phyloP scores from a whole-genome alignment of 1,140 invertebrate genomes.

The Bombus confusus region DNA sequence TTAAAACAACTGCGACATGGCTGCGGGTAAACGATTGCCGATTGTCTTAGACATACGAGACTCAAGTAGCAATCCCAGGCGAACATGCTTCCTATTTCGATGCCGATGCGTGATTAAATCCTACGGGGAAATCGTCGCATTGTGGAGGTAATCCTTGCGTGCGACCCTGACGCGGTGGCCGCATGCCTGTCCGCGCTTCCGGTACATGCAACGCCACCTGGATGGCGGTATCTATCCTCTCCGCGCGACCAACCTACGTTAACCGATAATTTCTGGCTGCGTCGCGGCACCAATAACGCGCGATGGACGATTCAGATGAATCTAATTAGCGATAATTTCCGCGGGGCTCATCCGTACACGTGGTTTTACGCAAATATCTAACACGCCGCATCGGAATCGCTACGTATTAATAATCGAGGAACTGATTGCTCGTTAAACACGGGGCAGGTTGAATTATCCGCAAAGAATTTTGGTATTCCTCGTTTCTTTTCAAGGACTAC shows the following conservation, averaged over 20 bases:
- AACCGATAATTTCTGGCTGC: conserved; percentile 37
- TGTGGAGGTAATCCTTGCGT: conserved; percentile 47
- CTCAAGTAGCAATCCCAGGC: conserved; percentile 45
- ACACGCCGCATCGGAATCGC: neutral
- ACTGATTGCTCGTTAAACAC: conserved; percentile 1
- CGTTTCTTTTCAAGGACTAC: neutral
- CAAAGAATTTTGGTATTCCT: neutral
- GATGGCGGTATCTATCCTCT: conserved; percentile 8
- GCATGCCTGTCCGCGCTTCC: conserved; percentile 50
- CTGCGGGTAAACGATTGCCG: neutral
- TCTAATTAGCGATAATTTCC: conserved; percentile 56
- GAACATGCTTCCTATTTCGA: conserved; percentile 64
- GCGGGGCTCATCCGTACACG: neutral
- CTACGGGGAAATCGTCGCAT: conserved; percentile 79
- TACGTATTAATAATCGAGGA: conserved; percentile 39
- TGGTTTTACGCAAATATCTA: conserved; percentile 43
- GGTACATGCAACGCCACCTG: neutral
- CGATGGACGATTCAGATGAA: conserved; percentile 46
- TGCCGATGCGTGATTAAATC: conserved; percentile 77
- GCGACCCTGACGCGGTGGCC: conserved; percentile 25
- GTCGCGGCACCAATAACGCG: conserved; percentile 25
- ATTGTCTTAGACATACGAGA: neutral
- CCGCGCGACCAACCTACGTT: neutral
- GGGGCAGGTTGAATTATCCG: neutral
- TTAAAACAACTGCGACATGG: no score